These are phyloP conservation scores for Rhagologus leucostigma DNA, from an alignment of 2,113 vertebrate species.

Conservation along the genomic window DNA sequence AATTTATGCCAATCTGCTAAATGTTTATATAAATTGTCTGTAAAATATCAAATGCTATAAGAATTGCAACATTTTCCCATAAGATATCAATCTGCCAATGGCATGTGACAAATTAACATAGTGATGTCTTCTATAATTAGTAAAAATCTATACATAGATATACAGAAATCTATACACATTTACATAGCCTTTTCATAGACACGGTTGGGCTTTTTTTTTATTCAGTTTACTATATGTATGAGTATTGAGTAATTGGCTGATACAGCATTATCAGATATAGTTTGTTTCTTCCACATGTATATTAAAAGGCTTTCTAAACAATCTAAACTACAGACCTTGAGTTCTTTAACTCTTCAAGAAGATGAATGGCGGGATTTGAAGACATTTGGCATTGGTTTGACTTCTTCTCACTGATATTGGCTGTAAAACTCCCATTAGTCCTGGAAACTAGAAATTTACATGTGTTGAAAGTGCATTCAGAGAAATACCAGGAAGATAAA, in stretches of 20 bases:
- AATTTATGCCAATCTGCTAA: not conserved
- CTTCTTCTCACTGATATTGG: not conserved
- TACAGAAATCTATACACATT: not conserved
- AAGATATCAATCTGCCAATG: not conserved
- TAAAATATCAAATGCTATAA: not conserved
- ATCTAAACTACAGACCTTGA: not conserved
- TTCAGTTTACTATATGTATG: not conserved
- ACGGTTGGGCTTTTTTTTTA: not conserved
- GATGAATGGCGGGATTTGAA: not conserved
- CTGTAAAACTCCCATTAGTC: not conserved
- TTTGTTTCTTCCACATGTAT: not conserved
- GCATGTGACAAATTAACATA: not conserved
- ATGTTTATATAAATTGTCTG: not conserved
- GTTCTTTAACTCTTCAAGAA: not conserved
- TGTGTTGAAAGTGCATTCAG: not conserved
- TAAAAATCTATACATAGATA: not conserved
- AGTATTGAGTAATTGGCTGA: not conserved
- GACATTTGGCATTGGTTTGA: not conserved
- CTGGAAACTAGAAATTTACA: not conserved
- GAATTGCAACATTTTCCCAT: not conserved
- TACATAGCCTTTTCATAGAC: not conserved
- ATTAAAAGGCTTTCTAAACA: not conserved
- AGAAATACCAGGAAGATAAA: not conserved
- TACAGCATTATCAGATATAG: not conserved
- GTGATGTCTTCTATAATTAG: not conserved